A percentile compares a stretch with the other conserved stretches of the same genome.
phyloP scores from a whole-genome alignment of 2,113 vertebrate genomes.

The Dipodomys merriami region DNA sequence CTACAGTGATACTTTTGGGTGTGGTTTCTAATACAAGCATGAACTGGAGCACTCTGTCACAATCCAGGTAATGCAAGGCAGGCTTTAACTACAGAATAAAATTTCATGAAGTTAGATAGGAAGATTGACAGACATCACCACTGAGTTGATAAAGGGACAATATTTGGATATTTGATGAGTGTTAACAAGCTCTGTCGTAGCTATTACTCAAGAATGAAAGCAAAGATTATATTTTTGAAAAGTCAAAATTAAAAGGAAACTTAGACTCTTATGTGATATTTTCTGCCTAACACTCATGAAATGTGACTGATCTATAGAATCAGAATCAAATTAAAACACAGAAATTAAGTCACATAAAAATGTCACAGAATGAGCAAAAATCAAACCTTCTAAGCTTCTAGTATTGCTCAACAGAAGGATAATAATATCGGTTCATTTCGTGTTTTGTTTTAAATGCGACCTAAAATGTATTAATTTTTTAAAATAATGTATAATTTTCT shows the following conservation, averaged over 20 bases:
- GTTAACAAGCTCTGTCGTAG: background rate
- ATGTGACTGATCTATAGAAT: background rate
- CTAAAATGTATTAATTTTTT: background rate
- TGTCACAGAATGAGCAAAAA: background rate
- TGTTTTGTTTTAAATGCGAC: background rate
- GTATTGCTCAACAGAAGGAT: background rate
- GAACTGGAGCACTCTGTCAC: background rate
- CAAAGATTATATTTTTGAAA: background rate
- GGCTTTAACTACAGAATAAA: background rate
- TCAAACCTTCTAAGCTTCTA: background rate
- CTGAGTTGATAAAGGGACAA: background rate
- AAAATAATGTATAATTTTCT: background rate
- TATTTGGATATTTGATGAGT: background rate
- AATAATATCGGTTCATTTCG: background rate
- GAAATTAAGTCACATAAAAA: background rate
- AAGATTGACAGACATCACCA: background rate
- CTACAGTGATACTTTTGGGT: background rate
- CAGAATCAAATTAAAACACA: background rate
- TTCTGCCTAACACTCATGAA: background rate
- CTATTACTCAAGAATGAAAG: constrained; percentile 11
- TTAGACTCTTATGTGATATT: background rate
- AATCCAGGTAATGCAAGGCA: background rate
- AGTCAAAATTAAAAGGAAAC: constrained; percentile 1
- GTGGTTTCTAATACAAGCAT: background rate
- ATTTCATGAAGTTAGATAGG: background rate